A percentile compares a stretch with the other conserved stretches of the same genome.
These are phyloP conservation scores for Sphaerodactylus townsendi DNA, from an alignment of 2,113 vertebrate species.

Conservation along the genomic window DNA sequence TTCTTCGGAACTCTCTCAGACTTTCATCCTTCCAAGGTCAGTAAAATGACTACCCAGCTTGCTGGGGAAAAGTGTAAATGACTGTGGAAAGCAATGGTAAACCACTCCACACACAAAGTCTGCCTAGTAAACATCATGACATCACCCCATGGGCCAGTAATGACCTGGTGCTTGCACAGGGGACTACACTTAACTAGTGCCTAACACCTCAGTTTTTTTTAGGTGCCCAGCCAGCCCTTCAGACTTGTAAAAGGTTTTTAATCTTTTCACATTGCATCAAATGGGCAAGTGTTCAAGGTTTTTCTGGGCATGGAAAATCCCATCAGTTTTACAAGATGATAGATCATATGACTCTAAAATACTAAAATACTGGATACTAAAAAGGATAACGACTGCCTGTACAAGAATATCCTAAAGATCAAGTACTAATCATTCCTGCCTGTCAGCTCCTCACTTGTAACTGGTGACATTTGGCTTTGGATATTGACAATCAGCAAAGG, in stretches of 20 bases:
- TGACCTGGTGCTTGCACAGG: too few species aligned
- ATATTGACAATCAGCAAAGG: constrained; percentile 7
- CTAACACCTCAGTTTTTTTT: background rate
- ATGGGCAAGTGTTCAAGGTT: background rate
- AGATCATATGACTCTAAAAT: background rate
- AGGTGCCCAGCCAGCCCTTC: background rate
- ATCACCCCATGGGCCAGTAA: too few species aligned
- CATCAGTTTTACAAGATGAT: background rate
- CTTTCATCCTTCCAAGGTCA: too few species aligned
- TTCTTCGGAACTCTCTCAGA: too few species aligned
- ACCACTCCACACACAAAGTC: too few species aligned
- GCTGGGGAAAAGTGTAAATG: too few species aligned
- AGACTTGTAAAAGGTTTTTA: background rate
- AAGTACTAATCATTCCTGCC: background rate
- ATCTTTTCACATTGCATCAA: background rate
- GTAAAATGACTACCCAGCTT: too few species aligned
- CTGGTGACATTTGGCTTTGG: background rate
- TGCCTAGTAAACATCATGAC: too few species aligned
- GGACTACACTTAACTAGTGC: too few species aligned
- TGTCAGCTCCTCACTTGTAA: constrained; percentile 3
- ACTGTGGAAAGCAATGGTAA: too few species aligned
- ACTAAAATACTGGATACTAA: constrained; percentile 3
- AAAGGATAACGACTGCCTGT: background rate
- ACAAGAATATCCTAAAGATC: background rate
- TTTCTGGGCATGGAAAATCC: background rate